Conservation (phyloP, 2,113 vertebrate genomes). For the Ictidomys tridecemlineatus region DNA sequence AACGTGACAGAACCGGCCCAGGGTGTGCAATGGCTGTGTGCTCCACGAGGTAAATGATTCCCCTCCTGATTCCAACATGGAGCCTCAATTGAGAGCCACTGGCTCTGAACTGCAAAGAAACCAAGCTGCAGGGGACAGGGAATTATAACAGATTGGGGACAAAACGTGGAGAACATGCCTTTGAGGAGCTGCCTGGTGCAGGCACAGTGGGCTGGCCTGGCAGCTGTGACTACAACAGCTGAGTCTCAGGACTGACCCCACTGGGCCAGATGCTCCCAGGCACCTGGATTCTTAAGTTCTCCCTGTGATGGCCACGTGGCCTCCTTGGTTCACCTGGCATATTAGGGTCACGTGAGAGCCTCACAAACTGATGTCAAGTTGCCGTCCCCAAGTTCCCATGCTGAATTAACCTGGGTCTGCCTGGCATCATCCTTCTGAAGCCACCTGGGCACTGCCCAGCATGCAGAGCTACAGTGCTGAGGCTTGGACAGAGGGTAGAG, state of each 20-base stretch:
- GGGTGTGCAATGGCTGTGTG: too few relatives aligned
- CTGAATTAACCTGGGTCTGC: rapidly evolving
- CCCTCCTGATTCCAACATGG: background rate
- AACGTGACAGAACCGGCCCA: background rate
- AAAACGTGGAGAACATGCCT: rapidly evolving
- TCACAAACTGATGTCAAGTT: background rate
- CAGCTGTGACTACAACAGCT: too few relatives aligned
- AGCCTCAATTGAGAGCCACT: background rate
- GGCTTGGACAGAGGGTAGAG: rapidly evolving
- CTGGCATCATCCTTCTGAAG: too few relatives aligned
- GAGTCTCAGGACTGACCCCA: too few relatives aligned
- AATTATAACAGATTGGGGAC: background rate
- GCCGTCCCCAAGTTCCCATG: background rate
- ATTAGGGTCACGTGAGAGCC: background rate
- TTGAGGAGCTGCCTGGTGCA: background rate
- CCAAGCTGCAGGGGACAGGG: rapidly evolving
- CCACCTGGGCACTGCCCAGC: background rate
- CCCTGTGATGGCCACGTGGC: rapidly evolving
- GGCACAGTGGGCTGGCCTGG: too few relatives aligned
- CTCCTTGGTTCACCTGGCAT: background rate
- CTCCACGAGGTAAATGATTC: background rate
- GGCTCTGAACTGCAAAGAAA: background rate
- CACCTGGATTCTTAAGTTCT: rapidly evolving
- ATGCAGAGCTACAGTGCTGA: background rate
- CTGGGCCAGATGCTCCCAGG: too few relatives aligned